Percentiles rank a stretch among this genome's conserved stretches.
These are phyloP conservation scores for Goniozus legneri DNA, from an alignment of 1,140 invertebrate species.

Conservation along the genomic window DNA sequence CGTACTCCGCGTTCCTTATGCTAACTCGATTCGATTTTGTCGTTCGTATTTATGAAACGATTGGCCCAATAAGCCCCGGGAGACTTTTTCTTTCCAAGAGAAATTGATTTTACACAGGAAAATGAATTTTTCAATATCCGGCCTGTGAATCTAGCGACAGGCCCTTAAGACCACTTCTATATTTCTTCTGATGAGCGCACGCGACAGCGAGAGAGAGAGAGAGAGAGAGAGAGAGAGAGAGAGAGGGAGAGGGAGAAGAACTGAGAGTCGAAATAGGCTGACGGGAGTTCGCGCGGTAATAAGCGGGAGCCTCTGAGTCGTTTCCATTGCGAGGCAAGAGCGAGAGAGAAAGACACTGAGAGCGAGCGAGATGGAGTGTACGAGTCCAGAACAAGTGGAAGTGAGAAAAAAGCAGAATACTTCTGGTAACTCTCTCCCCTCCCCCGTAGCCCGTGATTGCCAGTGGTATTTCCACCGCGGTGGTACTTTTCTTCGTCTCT, in stretches of 20 bases:
- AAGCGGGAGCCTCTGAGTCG: constrained; percentile 19
- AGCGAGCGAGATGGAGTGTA: constrained; percentile 11
- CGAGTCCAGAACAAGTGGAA: not conserved
- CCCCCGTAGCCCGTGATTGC: not conserved
- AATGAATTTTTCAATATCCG: no score
- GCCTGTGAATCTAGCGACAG: constrained; percentile 11
- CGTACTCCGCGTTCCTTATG: no score
- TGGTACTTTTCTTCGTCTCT: constrained; percentile 8
- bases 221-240: no score
- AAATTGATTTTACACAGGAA: no score
- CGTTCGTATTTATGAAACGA: no score
- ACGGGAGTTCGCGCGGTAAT: constrained; percentile 22
- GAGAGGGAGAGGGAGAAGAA: constrained; percentile 4
- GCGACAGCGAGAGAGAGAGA: no score
- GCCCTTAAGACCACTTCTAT: constrained; percentile 5
- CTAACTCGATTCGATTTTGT: no score
- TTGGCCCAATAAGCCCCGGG: no score
- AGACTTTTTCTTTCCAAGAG: no score
- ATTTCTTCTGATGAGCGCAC: constrained; percentile 19
- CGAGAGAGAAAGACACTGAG: constrained; percentile 8
- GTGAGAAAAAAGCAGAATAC: not conserved
- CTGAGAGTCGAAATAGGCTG: constrained; percentile 14
- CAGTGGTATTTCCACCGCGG: constrained; percentile 22
- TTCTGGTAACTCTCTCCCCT: not conserved
- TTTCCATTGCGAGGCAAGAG: constrained; percentile 30